Evolutionary conservation across 2,113 vertebrate genomes (phyloP), one percentile per base, ranked within the genome.

Genomic region (Oreocharis arfaki): DNA sequence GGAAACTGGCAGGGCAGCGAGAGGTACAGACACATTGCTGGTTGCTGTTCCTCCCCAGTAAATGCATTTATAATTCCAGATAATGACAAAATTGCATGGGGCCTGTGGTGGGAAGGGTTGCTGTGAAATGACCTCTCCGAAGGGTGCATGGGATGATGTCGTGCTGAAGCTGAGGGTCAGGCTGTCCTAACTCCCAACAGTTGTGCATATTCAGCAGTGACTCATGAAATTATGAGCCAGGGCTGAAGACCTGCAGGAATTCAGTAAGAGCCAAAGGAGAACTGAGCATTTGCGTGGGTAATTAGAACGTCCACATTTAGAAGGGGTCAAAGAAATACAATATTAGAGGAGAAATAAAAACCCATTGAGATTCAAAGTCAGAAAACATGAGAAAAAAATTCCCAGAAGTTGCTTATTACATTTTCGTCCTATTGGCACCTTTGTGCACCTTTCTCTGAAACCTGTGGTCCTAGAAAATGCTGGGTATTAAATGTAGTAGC

Each of bases 141-240:
- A 67, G 57, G 32, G 61, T 10, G 68, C 55, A 5, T 0, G 22
- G 83, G 75, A 41, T 2, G 0, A 6, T 28, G 52, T 17, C 14
- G 16, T 80, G 89, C 81, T 79, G 69, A 18, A 53, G 87, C 57
- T n/a, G 65, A 85, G 90, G 95, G 96, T 96, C 94, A 95, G 85
- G 11, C 81, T 84, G 95, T 71, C 88, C 95, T 85, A 65, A 83
- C 82, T 44, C 60, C 64, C 78, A 46, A 14, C 26, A 22, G 17
- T 83, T 85, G 74, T 94, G 92, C 90, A 61, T 26, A 68, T 80
- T 93, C 94, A 96, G 90, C 95, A 93, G 70, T 94, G 95, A 97
- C 92, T 95, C 94, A 95, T 69, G 90, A 30, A 96, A 93, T 85
- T 22, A 82, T 19, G 70, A 97, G 90, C 70, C 78, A 76, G 78